phyloP scores from a whole-genome alignment of 1,140 invertebrate genomes.

The Semibalanus balanoides region DNA sequence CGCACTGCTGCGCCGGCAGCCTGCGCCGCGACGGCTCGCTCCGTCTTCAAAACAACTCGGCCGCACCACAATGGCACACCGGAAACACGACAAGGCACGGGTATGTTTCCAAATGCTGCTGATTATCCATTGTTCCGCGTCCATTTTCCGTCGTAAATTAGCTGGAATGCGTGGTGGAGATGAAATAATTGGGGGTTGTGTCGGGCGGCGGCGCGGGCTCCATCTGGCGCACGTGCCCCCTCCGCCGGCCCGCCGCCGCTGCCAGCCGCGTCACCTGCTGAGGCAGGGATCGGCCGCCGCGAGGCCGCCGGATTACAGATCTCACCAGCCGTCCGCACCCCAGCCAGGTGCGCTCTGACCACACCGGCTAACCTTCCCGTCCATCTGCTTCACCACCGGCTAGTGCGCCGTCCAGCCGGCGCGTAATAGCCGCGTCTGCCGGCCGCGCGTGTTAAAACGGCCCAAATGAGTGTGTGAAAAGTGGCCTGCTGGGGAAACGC shows the following conservation, averaged over 20 bases:
- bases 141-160: constrained; percentile 2
- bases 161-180: not conserved
- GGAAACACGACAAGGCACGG: not conserved
- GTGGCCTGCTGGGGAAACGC: not conserved
- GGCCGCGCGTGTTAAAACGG: not conserved
- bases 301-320: not conserved
- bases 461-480: not conserved
- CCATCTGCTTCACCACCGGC: not conserved
- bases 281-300: no score
- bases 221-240: not conserved
- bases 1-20: no score
- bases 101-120: not conserved
- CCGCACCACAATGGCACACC: not conserved
- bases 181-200: not conserved
- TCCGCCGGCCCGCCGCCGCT: no score
- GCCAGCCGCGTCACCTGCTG: not conserved
- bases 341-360: not conserved
- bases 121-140: not conserved
- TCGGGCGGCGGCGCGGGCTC: not conserved
- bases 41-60: not conserved
- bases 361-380: not conserved
- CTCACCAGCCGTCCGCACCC: not conserved
- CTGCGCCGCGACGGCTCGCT: no score
- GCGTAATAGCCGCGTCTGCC: not conserved
- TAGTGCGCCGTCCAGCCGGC: no score